A percentile compares a stretch with the other conserved stretches of the same genome.
These are phyloP conservation scores for Brachypteracias leptosomus DNA, from an alignment of 2,113 vertebrate species.

Conservation along the genomic window DNA sequence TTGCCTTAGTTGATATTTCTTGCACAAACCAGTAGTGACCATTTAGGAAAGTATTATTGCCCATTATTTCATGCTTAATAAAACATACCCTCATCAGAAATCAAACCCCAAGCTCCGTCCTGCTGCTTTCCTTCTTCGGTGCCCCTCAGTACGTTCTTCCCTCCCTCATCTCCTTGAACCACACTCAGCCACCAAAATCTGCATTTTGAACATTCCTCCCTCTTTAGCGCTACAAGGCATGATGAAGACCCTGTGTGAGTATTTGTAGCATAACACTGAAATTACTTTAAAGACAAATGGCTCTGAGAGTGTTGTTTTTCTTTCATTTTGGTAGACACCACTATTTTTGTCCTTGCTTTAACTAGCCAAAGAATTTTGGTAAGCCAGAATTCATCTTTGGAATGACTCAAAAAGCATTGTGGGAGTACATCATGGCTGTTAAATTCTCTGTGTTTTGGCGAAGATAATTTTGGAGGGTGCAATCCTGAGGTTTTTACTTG, in stretches of 20 bases:
- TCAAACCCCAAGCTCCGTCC: neutral
- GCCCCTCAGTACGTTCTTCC: neutral
- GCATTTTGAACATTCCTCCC: neutral
- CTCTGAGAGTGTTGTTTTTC: neutral
- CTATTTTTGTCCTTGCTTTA: conserved; percentile 34
- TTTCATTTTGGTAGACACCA: conserved; percentile 14
- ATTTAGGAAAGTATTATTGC: neutral
- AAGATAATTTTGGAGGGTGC: conserved; percentile 24
- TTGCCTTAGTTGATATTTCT: neutral
- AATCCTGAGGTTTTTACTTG: conserved; percentile 34
- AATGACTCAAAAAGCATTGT: neutral
- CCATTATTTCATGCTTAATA: neutral
- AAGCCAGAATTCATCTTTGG: conserved; percentile 18
- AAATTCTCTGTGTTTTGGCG: conserved; percentile 29
- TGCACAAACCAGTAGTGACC: neutral
- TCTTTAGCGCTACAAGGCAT: neutral
- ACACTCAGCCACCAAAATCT: neutral
- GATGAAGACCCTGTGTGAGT: neutral
- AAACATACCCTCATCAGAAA: neutral
- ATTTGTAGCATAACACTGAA: neutral
- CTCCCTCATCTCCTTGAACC: neutral
- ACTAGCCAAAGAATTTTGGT: conserved; percentile 20
- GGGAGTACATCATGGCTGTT: neutral
- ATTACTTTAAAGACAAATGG: neutral
- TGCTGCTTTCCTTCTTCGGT: neutral